A percentile compares a stretch with the other conserved stretches of the same genome.
phyloP scores from a whole-genome alignment of 2,888 invertebrate species.

The Stictocephala bisonia region DNA sequence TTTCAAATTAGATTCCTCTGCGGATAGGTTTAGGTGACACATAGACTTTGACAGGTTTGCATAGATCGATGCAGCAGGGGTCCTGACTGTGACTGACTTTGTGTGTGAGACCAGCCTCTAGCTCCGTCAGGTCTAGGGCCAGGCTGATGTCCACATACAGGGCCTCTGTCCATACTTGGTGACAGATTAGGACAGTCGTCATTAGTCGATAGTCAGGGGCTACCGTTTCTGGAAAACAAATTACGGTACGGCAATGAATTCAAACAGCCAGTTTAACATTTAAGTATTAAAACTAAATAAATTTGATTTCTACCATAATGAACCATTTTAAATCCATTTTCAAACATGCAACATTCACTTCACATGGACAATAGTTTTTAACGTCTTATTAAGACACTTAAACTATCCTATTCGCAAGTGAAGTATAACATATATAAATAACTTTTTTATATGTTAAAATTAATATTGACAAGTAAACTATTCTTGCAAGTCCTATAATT shows the following conservation, averaged over 20 bases:
- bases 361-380: too few relatives aligned
- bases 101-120: slow-evolving; percentile 66
- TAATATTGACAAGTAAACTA: too few relatives aligned
- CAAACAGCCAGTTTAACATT: slow-evolving; percentile 62
- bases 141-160: slow-evolving; percentile 89
- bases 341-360: too few relatives aligned
- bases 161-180: slow-evolving; percentile 93
- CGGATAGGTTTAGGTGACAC: slow-evolving; percentile 91
- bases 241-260: too few relatives aligned
- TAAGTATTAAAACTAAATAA: slow-evolving; percentile 55
- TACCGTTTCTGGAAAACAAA: background rate
- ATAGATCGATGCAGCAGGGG: slow-evolving; percentile 79
- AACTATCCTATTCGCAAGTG: too few relatives aligned
- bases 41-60: slow-evolving; percentile 86
- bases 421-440: too few relatives aligned
- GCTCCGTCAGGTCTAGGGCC: slow-evolving; percentile 79
- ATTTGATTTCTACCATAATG: too few relatives aligned
- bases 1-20: slow-evolving; percentile 74
- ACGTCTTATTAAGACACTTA: too few relatives aligned
- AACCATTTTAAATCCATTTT: too few relatives aligned
- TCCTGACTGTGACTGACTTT: slow-evolving; percentile 63
- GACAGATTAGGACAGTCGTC: slow-evolving; percentile 89
- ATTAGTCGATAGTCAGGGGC: slow-evolving; percentile 71
- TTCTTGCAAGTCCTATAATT: too few relatives aligned
- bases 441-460: too few relatives aligned